These are phyloP conservation scores for Pyrochroa serraticornis DNA, from an alignment of 2,888 invertebrate genomes.

Conservation along the genomic window DNA sequence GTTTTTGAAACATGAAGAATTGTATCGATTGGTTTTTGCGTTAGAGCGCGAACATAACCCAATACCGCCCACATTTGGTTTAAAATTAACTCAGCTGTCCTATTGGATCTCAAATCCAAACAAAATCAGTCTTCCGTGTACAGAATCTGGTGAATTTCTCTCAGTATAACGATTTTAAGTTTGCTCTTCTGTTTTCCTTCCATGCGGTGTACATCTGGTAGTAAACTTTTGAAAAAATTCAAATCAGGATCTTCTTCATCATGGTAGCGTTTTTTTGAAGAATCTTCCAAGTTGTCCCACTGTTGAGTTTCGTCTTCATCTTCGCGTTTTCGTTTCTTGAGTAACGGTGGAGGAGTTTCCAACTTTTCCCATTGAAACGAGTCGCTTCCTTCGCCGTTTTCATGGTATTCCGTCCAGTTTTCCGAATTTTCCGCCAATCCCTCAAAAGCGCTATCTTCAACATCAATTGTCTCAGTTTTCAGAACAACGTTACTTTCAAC, in stretches of 20 bases:
- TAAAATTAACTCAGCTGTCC: too few species aligned
- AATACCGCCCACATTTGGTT: too few species aligned
- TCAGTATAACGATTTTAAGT: slow-evolving; percentile 8
- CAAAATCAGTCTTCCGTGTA: neutral
- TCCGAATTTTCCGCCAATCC: neutral
- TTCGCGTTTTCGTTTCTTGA: neutral
- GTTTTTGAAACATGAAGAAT: too few species aligned
- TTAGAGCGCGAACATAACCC: too few species aligned
- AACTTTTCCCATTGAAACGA: too few species aligned
- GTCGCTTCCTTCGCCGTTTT: too few species aligned
- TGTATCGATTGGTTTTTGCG: too few species aligned
- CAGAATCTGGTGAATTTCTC: slow-evolving; percentile 2
- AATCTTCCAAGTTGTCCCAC: neutral
- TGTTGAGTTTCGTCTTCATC: neutral
- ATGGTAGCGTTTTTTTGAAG: neutral
- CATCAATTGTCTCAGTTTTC: neutral
- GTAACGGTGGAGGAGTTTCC: too few species aligned
- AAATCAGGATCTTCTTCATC: slow-evolving; percentile 2
- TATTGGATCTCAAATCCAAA: too few species aligned
- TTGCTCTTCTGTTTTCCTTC: slow-evolving; percentile 5
- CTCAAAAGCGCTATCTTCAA: neutral
- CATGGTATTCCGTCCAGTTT: neutral
- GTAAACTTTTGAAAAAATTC: slow-evolving; percentile 12
- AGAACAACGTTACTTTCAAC: neutral
- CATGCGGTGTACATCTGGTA: slow-evolving; percentile 10